Evolutionary conservation across 1,140 invertebrate genomes (phyloP), one percentile per base, ranked within the genome.

Genomic region (Drosophila busckii): DNA sequence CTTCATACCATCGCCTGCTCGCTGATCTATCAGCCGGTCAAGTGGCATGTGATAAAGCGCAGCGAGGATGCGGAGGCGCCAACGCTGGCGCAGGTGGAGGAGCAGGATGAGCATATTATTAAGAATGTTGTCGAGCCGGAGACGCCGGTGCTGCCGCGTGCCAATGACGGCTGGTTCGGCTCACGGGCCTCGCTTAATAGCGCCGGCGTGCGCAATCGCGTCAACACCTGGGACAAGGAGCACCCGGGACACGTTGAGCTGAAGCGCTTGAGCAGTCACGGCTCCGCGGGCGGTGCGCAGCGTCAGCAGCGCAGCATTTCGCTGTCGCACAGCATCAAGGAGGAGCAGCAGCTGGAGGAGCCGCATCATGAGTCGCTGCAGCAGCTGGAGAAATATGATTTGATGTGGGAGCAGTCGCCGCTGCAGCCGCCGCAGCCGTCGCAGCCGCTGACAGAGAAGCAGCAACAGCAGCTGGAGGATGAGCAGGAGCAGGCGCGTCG

Each of bases 131-230:
- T 89, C 2, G 90, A 91, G 53, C 90, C 91, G 2, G 91, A 90
- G 38, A 88, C 90, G 4, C 91, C 91, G 1, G 92, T 92, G 87
- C 89, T 93, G 89, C 87, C 91, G 1, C 83, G 88, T 35, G 89
- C 90, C 4, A 93, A 92, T 59, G 92, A 93, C 59, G 91, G 91
- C 1, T 93, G 91, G 89, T 93, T 89, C 50, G 88, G 88, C 22
- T 89, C 88, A 3, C 68, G 84, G 8, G 55, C 68, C 10, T 89
- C 88, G 0, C 44, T 86, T 2, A 86, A 86, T 13, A 78, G 84
- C 34, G 35, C 29, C n/a, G 76, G 75, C 0, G 63, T 56, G 0
- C 52, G 83, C 0, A 85, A 85, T 31, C 69, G 83, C 0, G 12
- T 85, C 1, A 67, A 73, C 15, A 80, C 76, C 2, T 75, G 55